Evolutionary conservation across 2,113 vertebrate species (phyloP).

Genomic region (Pterocles orientalis): DNA sequence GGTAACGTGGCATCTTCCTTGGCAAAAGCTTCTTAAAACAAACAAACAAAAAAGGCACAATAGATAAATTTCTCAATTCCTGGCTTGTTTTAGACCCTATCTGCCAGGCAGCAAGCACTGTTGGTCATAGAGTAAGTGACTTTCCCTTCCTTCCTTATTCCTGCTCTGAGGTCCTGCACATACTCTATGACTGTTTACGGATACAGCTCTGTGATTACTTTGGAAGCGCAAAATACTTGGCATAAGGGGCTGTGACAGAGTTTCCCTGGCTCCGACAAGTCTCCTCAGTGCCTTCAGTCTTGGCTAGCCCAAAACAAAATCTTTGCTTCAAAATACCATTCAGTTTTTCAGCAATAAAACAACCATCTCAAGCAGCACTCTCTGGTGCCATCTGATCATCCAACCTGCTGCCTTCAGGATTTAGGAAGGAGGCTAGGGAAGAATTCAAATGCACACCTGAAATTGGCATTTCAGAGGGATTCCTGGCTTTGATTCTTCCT

Average conservation of each 20-base stretch:
- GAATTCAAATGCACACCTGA: not conserved
- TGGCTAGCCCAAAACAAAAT: not conserved
- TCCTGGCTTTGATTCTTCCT: not conserved
- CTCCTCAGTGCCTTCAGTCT: not conserved
- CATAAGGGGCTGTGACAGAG: not conserved
- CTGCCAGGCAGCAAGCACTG: not conserved
- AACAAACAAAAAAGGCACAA: slow-evolving; percentile 16
- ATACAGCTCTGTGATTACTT: slow-evolving; percentile 34
- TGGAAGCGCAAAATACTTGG: slow-evolving; percentile 7
- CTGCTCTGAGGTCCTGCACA: not conserved
- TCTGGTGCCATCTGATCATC: not conserved
- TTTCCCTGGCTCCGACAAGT: not conserved
- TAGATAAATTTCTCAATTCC: slow-evolving; percentile 15
- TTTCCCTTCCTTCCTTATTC: slow-evolving; percentile 31
- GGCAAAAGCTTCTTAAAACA: slow-evolving; percentile 38
- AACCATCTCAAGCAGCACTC: not conserved
- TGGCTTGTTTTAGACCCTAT: not conserved
- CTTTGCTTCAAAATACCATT: not conserved
- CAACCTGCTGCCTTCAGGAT: not conserved
- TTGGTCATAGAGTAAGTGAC: not conserved
- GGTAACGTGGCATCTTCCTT: slow-evolving; percentile 32
- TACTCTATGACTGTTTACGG: not conserved
- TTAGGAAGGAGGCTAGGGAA: not conserved
- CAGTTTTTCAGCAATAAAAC: not conserved
- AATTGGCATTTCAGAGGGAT: not conserved